Percentiles rank a stretch among this genome's conserved stretches.
These are phyloP conservation scores for Syrphus vitripennis DNA, from an alignment of 2,888 invertebrate species.

Conservation along the genomic window DNA sequence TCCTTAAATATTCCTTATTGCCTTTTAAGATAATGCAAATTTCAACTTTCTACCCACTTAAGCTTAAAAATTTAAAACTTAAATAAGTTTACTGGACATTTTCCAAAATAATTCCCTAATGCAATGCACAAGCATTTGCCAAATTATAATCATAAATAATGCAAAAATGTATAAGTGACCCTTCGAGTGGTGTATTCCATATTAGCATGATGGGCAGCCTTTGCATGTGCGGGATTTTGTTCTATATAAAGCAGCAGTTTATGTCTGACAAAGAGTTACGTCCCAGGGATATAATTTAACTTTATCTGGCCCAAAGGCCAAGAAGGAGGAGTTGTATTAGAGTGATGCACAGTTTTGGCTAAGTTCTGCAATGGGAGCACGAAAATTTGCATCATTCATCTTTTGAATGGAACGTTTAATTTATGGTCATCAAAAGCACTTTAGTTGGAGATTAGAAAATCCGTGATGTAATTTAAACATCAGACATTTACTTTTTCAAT, in stretches of 20 bases:
- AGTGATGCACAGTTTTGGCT: conserved; percentile 29
- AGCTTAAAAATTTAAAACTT: not conserved
- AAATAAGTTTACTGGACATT: conserved; percentile 37
- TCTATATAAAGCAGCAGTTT: conserved; percentile 48
- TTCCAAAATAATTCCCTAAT: conserved; percentile 46
- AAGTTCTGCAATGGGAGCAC: conserved; percentile 41
- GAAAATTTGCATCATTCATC: conserved; percentile 45
- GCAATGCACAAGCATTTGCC: conserved; percentile 68
- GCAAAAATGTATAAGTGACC: conserved; percentile 72
- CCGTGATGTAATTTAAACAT: too few relatives aligned
- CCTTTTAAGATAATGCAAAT: not conserved
- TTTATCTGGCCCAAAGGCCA: conserved; percentile 56
- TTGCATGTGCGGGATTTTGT: not conserved
- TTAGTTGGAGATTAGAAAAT: too few relatives aligned
- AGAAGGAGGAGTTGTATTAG: conserved; percentile 43
- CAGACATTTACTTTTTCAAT: too few relatives aligned
- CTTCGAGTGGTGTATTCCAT: conserved; percentile 55
- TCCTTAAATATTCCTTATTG: not conserved
- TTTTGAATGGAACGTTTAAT: conserved; percentile 29
- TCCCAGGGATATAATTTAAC: conserved; percentile 58
- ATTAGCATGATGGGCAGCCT: not conserved
- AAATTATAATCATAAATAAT: conserved; percentile 74
- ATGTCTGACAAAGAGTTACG: conserved; percentile 64
- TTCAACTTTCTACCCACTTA: not conserved
- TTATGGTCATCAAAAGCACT: too few relatives aligned